A percentile compares a stretch with the other conserved stretches of the same genome.
These are phyloP conservation scores for Pseudomyrmex pallidus DNA, from an alignment of 1,140 invertebrate genomes.

Conservation along the genomic window DNA sequence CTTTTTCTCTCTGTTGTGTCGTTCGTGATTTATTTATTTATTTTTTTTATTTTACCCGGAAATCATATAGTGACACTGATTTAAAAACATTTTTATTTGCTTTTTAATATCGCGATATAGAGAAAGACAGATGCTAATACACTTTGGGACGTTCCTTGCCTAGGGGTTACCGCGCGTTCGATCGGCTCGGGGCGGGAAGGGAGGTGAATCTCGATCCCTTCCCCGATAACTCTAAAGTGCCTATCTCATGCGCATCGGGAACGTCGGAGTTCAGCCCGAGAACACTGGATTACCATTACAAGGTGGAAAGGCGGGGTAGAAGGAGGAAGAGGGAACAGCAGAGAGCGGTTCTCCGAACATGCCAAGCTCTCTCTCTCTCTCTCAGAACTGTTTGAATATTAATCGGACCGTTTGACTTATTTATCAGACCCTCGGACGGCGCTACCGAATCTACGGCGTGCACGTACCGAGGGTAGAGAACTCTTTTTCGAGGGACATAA, in stretches of 20 bases:
- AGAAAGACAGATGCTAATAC: conserved; percentile 5
- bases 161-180: neutral
- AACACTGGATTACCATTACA: conserved; percentile 59
- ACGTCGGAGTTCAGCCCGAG: conserved; percentile 26
- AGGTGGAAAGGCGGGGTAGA: conserved; percentile 14
- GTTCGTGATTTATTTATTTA: neutral
- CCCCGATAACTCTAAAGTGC: conserved; percentile 29
- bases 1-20: neutral
- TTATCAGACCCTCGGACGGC: conserved; percentile 45
- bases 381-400: conserved; percentile 52
- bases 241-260: conserved; percentile 45
- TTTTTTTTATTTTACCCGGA: neutral
- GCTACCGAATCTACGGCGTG: conserved; percentile 44
- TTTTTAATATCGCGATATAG: neutral
- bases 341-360: conserved; percentile 41
- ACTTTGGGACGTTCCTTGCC: neutral
- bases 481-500: conserved; percentile 52
- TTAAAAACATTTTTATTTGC: conserved; percentile 16
- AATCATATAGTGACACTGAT: conserved; percentile 22
- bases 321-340: neutral
- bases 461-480: conserved; percentile 14
- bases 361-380: conserved; percentile 36
- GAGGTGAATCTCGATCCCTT: conserved; percentile 31
- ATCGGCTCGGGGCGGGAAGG: neutral
- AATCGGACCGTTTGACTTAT: conserved; percentile 56